These are phyloP conservation scores for Drosophila nigricruria DNA, from an alignment of 2,888 invertebrate species.

Conservation along the genomic window DNA sequence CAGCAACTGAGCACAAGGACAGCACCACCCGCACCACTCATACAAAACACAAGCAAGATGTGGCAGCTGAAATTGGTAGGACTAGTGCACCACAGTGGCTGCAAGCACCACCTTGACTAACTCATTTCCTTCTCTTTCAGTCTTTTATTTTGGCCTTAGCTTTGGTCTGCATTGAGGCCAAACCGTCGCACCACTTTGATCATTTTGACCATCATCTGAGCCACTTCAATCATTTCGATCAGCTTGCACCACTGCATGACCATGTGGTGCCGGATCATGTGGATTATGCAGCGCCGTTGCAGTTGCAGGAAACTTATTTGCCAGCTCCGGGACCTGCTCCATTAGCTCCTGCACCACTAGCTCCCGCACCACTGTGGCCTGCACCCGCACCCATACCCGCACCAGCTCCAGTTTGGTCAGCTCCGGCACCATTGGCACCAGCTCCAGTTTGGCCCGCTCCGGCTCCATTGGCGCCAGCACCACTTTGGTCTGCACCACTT, in stretches of 20 bases:
- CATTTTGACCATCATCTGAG: conserved; percentile 56
- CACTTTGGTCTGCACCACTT: conserved; percentile 23
- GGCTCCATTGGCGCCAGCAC: conserved; percentile 24
- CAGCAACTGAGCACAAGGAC: conserved; percentile 38
- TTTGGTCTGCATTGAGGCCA: conserved; percentile 47
- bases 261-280: conserved; percentile 69
- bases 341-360: conserved; percentile 51
- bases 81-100: not conserved
- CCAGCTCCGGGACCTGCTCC: conserved; percentile 40
- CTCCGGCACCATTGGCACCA: conserved; percentile 27
- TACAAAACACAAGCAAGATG: conserved; percentile 60
- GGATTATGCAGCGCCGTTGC: conserved; percentile 59
- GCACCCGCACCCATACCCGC: conserved; percentile 34
- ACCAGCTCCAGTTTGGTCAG: conserved; percentile 35
- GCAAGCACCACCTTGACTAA: not conserved
- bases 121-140: conserved; percentile 20
- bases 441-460: conserved; percentile 29
- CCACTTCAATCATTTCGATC: conserved; percentile 53
- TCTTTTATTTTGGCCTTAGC: conserved; percentile 55
- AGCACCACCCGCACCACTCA: conserved; percentile 31
- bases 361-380: conserved; percentile 14
- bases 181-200: conserved; percentile 76
- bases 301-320: conserved; percentile 39
- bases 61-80: conserved; percentile 74
- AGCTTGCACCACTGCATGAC: conserved; percentile 48